Percentiles rank a stretch among this genome's conserved stretches.
Evolutionary conservation across 2,113 vertebrate genomes (phyloP).

Genomic region (Paramisgurnus dabryanus): DNA sequence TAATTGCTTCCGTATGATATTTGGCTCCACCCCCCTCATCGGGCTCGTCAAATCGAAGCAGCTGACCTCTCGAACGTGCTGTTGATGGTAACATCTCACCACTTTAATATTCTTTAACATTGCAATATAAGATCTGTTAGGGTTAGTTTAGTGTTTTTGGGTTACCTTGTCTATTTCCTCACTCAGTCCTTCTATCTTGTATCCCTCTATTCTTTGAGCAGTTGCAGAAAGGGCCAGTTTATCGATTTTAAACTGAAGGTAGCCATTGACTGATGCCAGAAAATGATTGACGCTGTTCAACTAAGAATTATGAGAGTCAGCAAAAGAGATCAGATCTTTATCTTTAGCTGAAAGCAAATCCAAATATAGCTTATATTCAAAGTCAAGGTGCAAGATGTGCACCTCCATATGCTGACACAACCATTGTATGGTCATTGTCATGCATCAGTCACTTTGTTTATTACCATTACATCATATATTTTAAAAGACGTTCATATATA

Average conservation of each 20-base stretch:
- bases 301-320: conserved; percentile 52
- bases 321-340: not conserved
- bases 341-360: not conserved
- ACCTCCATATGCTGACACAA: not conserved
- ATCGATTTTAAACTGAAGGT: conserved; percentile 68
- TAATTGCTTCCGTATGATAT: conserved; percentile 74
- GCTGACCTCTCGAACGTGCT: conserved; percentile 76
- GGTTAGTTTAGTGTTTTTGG: not conserved
- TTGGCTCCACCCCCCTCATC: conserved; percentile 67
- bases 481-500: not conserved
- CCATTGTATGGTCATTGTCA: not conserved
- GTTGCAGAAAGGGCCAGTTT: conserved; percentile 64
- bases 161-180: conserved; percentile 78
- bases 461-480: not conserved
- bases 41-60: conserved; percentile 76
- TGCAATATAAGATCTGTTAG: not conserved
- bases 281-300: conserved; percentile 67
- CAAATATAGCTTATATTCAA: not conserved
- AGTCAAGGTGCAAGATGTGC: too few species aligned
- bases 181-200: conserved; percentile 69
- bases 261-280: conserved; percentile 72
- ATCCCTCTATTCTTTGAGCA: conserved; percentile 74
- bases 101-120: not conserved
- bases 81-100: conserved; percentile 25
- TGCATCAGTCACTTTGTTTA: too few species aligned